A percentile compares a stretch with the other conserved stretches of the same genome.
These are phyloP conservation scores for Tryphoninae sp. DNA, from an alignment of 2,888 invertebrate species.

Conservation along the genomic window DNA sequence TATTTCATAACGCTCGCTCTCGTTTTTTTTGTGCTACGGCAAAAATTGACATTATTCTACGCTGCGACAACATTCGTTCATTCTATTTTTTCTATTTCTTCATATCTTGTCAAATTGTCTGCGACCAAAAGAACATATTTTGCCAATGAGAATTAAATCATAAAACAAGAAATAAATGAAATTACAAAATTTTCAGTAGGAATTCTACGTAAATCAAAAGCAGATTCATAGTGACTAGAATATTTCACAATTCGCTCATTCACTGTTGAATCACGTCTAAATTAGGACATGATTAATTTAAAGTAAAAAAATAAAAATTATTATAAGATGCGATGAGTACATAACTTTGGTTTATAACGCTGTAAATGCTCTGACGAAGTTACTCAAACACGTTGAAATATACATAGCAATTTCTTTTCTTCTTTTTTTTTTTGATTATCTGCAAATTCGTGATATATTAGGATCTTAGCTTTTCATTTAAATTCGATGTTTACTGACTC, in stretches of 20 bases:
- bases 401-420: conserved; percentile 48
- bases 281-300: conserved; percentile 72
- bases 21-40: conserved; percentile 62
- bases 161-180: conserved; percentile 44
- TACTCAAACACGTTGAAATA: conserved; percentile 59
- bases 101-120: conserved; percentile 63
- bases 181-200: conserved; percentile 49
- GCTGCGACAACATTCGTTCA: conserved; percentile 68
- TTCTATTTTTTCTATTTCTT: conserved; percentile 51
- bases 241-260: conserved; percentile 79
- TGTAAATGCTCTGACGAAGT: conserved; percentile 58
- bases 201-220: conserved; percentile 71
- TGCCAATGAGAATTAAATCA: background rate
- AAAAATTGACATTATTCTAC: conserved; percentile 74
- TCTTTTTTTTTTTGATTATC: conserved; percentile 52
- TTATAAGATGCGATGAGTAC: conserved; percentile 71
- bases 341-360: conserved; percentile 80
- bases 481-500: conserved; percentile 64
- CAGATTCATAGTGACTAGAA: conserved; percentile 80
- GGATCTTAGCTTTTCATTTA: conserved; percentile 48
- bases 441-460: conserved; percentile 61
- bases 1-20: conserved; percentile 56
- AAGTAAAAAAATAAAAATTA: conserved; percentile 65
- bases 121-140: conserved; percentile 54
- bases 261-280: conserved; percentile 75